phyloP scores from a whole-genome alignment of 2,797 vertebrate species.

The Euphonia xanthogaster region DNA sequence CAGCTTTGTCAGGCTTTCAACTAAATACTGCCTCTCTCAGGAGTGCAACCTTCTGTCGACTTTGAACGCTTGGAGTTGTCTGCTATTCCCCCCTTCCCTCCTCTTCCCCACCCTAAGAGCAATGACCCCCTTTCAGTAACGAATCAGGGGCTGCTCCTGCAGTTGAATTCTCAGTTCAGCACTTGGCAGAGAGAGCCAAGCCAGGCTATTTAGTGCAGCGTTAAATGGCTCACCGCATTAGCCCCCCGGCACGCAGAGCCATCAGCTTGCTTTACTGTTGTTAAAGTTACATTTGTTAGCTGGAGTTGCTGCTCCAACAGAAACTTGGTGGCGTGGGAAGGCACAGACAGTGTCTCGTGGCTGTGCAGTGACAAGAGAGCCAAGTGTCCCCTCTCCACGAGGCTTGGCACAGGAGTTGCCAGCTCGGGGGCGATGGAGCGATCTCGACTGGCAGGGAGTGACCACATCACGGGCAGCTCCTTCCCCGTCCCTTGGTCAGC shows the following conservation, averaged over 20 bases:
- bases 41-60: constrained; percentile 66
- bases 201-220: constrained; percentile 78
- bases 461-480: neutral
- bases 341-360: neutral
- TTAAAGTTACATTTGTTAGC: constrained; percentile 81
- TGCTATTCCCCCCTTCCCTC: constrained; percentile 11
- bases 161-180: constrained; percentile 80
- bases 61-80: constrained; percentile 50
- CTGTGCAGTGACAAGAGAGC: neutral
- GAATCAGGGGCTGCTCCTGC: constrained; percentile 76
- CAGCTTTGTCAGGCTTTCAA: constrained; percentile 55
- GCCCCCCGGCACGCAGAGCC: constrained; percentile 80
- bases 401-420: neutral
- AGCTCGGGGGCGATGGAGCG: neutral
- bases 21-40: constrained; percentile 44
- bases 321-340: constrained; percentile 51
- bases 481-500: neutral
- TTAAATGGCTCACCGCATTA: constrained; percentile 81
- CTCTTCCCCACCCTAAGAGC: constrained; percentile 70
- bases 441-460: neutral
- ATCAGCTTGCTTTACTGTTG: constrained; percentile 82
- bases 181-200: constrained; percentile 80
- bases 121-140: constrained; percentile 82
- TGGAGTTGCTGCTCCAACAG: constrained; percentile 73
- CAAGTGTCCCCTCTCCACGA: neutral